Evolutionary conservation across 2,888 invertebrate genomes (phyloP).

Genomic region (Chymomyza amoena): DNA sequence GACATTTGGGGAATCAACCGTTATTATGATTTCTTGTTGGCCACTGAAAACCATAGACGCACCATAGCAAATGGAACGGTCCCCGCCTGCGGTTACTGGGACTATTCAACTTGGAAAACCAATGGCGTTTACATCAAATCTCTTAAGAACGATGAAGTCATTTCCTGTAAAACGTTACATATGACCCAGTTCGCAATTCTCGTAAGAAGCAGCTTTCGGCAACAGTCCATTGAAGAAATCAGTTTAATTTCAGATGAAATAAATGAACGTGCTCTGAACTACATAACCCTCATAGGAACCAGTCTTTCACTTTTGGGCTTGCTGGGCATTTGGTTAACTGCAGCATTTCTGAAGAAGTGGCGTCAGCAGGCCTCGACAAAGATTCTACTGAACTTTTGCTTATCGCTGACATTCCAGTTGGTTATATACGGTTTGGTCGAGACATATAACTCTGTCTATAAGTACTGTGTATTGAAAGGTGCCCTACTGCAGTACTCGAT

Average conservation of each 20-base stretch:
- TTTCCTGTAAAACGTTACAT: constrained; percentile 81
- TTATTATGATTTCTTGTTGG: constrained; percentile 80
- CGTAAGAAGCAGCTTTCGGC: constrained; percentile 70
- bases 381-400: constrained; percentile 83
- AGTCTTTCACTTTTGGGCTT: constrained; percentile 82
- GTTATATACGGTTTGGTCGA: constrained; percentile 76
- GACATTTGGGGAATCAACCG: no score
- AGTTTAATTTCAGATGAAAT: constrained; percentile 48
- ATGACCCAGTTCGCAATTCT: constrained; percentile 84
- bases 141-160: constrained; percentile 53
- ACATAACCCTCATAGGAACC: constrained; percentile 82
- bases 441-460: constrained; percentile 57
- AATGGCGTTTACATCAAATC: constrained; percentile 79
- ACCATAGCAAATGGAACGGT: constrained; percentile 24
- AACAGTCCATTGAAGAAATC: constrained; percentile 24
- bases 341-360: constrained; percentile 81
- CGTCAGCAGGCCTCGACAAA: constrained; percentile 83
- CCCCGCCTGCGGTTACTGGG: constrained; percentile 82
- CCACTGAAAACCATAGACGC: constrained; percentile 24
- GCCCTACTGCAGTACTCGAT: constrained; percentile 84
- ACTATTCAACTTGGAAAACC: constrained; percentile 82
- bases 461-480: constrained; percentile 79
- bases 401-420: constrained; percentile 82
- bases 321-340: constrained; percentile 82
- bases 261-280: constrained; percentile 80